Evolutionary conservation across 2,797 vertebrate genomes (phyloP), one percentile per base, ranked within the genome.

Genomic region (Helicolenus hilgendorfi): DNA sequence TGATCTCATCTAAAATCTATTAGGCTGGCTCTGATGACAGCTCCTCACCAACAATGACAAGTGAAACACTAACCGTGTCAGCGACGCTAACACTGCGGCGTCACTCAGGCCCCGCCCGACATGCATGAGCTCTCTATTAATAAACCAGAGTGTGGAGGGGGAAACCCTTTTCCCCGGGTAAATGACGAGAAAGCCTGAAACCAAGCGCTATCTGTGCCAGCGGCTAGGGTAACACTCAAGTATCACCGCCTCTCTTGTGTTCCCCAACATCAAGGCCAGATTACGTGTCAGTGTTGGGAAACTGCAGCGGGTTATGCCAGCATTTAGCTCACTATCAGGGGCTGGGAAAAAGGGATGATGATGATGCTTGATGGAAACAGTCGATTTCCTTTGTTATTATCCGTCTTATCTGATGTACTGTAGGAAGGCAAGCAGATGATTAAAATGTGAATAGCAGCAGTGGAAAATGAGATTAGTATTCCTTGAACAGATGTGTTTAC

Each of bases 61-160:
- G 87, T 88, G 94, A 93, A 94, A 93, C 88, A 86, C 90, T 72
- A 92, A 88, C 90, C 74, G 38, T 89, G 91, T 84, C 90, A 89
- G 55, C 59, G 86, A 89, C 72, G 84, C 87, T 8, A 73, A 76
- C 36, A 56, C 71, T 49, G 84, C 6, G 6, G 68, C 22, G 2
- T 53, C 15, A 38, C 77, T 75, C 56, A 55, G 45, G 41, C 69
- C 72, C 35, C 60, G 33, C 79, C 67, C 15, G 36, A 82, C 81
- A 56, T 8, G 55, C 81, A 36, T 69, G 49, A 71, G 79, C 77
- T 78, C 69, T 69, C 84, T 93, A 91, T 96, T 92, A 94, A 95
- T 97, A 94, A 89, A 86, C 65, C 56, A 58, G 35, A 74, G 74
- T 68, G 80, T 20, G 72, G 36, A 73, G 85, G 90, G 92, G 92